Percentiles rank a stretch among this genome's conserved stretches.
phyloP scores from a whole-genome alignment of 2,888 invertebrate genomes.

The Drosophila niveifrons region DNA sequence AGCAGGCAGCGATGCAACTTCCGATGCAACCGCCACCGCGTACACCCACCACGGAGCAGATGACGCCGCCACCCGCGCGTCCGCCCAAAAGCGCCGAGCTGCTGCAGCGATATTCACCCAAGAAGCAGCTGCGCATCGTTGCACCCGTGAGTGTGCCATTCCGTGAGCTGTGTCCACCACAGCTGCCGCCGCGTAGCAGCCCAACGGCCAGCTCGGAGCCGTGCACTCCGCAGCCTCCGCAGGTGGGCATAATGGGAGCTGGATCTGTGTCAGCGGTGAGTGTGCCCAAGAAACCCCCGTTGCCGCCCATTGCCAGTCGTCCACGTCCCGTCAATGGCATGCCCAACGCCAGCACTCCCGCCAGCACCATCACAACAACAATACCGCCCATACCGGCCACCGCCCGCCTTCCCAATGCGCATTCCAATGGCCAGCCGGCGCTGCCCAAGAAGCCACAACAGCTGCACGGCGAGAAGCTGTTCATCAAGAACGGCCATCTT shows the following conservation, averaged over 20 bases:
- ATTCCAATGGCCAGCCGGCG: conserved; percentile 79
- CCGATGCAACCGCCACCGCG: conserved; percentile 88
- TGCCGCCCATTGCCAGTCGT: conserved; percentile 88
- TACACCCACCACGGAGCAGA: conserved; percentile 86
- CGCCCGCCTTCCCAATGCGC: conserved; percentile 66
- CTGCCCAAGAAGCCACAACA: conserved; percentile 72
- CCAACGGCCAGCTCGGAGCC: conserved; percentile 58
- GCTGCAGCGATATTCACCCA: conserved; percentile 83
- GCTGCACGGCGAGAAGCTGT: conserved; percentile 74
- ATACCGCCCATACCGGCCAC: conserved; percentile 75
- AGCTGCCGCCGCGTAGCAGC: conserved; percentile 81
- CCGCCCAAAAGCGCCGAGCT: conserved; percentile 88
- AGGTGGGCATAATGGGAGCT: neutral
- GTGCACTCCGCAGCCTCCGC: conserved; percentile 35
- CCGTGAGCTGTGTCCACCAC: conserved; percentile 72
- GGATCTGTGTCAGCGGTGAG: conserved; percentile 71
- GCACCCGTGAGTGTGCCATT: conserved; percentile 45
- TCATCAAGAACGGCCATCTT: conserved; percentile 87
- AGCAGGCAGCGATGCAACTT: conserved; percentile 78
- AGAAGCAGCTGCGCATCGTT: conserved; percentile 71
- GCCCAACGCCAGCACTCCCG: conserved; percentile 52
- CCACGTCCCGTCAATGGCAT: conserved; percentile 84
- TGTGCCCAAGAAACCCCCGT: conserved; percentile 89
- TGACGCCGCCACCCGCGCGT: conserved; percentile 89
- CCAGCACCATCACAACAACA: conserved; percentile 58